Percentiles rank a stretch among this genome's conserved stretches.
These are phyloP conservation scores for Aphrophora alni DNA, from an alignment of 2,888 invertebrate species.

Conservation along the genomic window DNA sequence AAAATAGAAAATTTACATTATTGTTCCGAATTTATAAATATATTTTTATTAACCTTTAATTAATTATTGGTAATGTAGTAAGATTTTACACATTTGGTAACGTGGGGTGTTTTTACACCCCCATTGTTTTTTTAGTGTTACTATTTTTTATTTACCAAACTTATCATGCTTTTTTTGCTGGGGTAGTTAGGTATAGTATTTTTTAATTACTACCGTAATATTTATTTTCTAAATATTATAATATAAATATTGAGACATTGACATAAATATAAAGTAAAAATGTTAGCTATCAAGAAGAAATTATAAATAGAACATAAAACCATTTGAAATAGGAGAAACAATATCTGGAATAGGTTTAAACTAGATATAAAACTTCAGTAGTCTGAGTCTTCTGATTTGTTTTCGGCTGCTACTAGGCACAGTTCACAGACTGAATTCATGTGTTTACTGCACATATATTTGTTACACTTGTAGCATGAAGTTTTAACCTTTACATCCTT, in stretches of 20 bases:
- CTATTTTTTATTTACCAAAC: background rate
- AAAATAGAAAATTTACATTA: too few relatives aligned
- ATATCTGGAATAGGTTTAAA: background rate
- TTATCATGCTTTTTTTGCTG: background rate
- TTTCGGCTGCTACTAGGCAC: background rate
- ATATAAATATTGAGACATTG: background rate
- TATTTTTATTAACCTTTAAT: background rate
- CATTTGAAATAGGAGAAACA: background rate
- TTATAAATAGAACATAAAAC: background rate
- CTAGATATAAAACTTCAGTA: background rate
- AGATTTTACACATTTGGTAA: background rate
- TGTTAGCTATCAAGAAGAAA: background rate
- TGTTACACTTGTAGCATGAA: constrained; percentile 12
- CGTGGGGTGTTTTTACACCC: constrained; percentile 4
- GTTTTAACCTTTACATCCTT: constrained; percentile 13
- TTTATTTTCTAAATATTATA: background rate
- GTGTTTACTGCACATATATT: background rate
- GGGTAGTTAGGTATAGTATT: background rate
- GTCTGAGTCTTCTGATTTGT: background rate
- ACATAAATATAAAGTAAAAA: background rate
- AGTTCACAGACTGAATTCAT: constrained; percentile 9
- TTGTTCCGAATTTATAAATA: too few relatives aligned
- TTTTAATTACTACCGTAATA: background rate
- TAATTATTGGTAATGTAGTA: background rate
- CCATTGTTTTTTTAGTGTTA: background rate